Evolutionary conservation across 2,113 vertebrate genomes (phyloP).

Genomic region (Camelus bactrianus): DNA sequence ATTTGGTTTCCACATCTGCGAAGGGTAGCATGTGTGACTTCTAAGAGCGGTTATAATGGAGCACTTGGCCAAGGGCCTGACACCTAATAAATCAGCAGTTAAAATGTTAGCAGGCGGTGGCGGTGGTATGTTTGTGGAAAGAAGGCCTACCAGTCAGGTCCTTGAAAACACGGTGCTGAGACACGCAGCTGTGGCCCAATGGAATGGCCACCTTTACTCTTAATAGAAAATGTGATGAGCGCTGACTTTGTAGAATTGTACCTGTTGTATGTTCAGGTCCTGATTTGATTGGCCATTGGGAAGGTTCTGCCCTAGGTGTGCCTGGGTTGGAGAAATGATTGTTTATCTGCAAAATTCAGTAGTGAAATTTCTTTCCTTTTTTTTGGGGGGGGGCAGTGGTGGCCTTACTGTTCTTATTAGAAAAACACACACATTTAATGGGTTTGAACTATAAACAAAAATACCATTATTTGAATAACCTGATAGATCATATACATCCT

Average conservation of each 20-base stretch:
- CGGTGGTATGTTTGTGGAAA: neutral
- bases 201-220: neutral
- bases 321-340: neutral
- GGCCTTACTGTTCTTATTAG: neutral
- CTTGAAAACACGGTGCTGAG: neutral
- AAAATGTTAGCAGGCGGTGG: neutral
- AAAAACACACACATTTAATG: neutral
- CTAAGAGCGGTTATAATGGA: neutral
- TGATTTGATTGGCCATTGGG: neutral
- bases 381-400: neutral
- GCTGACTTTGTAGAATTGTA: neutral
- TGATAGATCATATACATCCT: neutral
- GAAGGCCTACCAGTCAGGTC: neutral
- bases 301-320: neutral
- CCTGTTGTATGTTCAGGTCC: no score
- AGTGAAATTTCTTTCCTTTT: neutral
- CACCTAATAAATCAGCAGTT: no score
- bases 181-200: neutral
- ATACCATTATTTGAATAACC: neutral
- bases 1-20: neutral
- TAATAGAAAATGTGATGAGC: no score
- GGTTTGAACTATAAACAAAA: neutral
- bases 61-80: neutral
- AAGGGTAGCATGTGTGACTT: neutral
- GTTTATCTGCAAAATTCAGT: neutral